Percentiles rank a stretch among this genome's conserved stretches.
Conservation (phyloP, 2,797 vertebrate genomes). For the Columba guinea region DNA sequence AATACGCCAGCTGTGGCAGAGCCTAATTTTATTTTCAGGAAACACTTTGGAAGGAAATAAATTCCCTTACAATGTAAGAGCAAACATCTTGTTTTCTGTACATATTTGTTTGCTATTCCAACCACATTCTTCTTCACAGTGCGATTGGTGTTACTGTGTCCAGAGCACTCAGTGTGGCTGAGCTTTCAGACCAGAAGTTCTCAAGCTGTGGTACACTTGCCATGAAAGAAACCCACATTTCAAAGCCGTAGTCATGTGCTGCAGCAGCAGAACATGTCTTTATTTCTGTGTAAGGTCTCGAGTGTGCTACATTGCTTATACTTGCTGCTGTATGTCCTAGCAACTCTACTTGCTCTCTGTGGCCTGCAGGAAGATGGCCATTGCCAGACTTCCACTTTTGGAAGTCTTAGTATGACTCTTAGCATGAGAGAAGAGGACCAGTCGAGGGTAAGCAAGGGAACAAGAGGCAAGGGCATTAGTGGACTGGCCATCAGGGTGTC, state of each 20-base stretch:
- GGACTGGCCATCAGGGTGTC: neutral
- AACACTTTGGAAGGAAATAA: slow-evolving; percentile 18
- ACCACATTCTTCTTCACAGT: neutral
- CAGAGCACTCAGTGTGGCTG: neutral
- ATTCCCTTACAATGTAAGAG: neutral
- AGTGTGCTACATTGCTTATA: neutral
- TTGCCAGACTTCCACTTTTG: neutral
- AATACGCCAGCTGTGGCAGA: neutral
- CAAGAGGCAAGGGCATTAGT: neutral
- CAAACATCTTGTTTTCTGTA: neutral
- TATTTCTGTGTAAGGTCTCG: neutral
- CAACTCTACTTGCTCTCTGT: neutral
- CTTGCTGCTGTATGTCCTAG: neutral
- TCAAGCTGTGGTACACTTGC: neutral
- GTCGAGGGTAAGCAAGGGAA: rapidly evolving
- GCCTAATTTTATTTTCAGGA: slow-evolving; percentile 48
- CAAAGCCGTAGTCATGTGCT: neutral
- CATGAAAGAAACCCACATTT: rapidly evolving
- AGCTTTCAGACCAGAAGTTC: neutral
- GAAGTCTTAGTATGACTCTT: neutral
- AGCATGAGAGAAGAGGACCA: neutral
- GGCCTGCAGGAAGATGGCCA: neutral
- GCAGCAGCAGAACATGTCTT: neutral
- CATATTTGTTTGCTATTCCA: neutral
- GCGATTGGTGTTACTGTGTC: neutral